Conservation (phyloP, 2,888 invertebrate species). For the Ernsta delagoae region DNA sequence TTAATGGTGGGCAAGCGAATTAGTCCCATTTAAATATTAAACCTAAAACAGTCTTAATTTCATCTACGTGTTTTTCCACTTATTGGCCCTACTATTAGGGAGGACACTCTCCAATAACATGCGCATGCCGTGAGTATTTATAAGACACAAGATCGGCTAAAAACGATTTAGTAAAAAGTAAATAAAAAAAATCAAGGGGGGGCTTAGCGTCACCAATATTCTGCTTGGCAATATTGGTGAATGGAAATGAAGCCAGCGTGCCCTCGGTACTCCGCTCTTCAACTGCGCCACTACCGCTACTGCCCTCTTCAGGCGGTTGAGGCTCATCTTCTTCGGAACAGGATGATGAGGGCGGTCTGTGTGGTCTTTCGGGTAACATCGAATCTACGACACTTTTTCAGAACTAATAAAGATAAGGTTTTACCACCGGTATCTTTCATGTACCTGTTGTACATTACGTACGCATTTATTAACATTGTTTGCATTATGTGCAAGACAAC, state of each 20-base stretch:
- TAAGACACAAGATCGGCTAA: background rate
- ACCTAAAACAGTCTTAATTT: background rate
- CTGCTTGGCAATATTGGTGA: no score
- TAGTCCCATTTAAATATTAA: background rate
- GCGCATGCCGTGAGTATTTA: background rate
- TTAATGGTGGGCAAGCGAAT: background rate
- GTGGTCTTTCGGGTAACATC: background rate
- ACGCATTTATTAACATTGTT: background rate
- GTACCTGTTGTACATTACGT: background rate
- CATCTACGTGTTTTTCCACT: background rate
- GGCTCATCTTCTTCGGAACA: no score
- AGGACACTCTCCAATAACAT: background rate
- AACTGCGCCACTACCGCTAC: no score
- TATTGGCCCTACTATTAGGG: background rate
- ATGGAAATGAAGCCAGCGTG: no score
- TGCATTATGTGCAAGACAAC: no score
- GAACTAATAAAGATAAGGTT: background rate
- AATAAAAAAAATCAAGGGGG: background rate
- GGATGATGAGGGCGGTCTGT: no score
- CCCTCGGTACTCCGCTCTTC: no score
- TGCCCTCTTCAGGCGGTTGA: no score
- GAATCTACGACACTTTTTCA: background rate
- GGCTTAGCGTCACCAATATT: background rate
- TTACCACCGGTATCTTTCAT: background rate
- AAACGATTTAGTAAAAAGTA: background rate